These are phyloP conservation scores for Phymanthus crucifer DNA, from an alignment of 92 coral and sea anemone species.

Conservation along the genomic window DNA sequence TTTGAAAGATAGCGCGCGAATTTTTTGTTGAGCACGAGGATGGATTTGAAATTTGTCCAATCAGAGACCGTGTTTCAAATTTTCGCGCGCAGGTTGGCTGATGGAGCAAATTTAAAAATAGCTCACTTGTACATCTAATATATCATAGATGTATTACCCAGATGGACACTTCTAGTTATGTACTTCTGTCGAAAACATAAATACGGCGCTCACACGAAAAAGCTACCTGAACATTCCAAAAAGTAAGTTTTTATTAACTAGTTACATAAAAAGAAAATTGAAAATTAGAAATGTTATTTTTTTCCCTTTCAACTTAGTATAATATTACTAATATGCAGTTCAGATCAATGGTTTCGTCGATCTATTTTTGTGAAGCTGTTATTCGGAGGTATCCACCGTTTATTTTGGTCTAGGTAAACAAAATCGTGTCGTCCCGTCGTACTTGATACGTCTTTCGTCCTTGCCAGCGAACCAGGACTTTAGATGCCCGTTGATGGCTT, in stretches of 20 bases:
- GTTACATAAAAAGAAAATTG: not conserved
- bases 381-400: not conserved
- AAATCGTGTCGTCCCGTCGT: slow-evolving; percentile 47
- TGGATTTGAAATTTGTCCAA: no score
- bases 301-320: not conserved
- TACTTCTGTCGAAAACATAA: no score
- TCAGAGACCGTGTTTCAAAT: no score
- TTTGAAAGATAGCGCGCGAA: no score
- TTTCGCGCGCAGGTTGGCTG: no score
- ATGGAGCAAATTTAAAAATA: no score
- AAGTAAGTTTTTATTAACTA: not conserved
- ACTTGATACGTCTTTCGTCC: not conserved
- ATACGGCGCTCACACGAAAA: not conserved
- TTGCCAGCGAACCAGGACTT: slow-evolving; percentile 58
- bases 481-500: slow-evolving; percentile 69
- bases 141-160: no score
- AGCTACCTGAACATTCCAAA: not conserved
- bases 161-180: no score
- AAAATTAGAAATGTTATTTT: not conserved
- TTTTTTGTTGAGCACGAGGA: no score
- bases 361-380: not conserved
- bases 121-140: no score
- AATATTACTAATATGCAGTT: no score
- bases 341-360: not conserved
- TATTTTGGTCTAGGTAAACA: slow-evolving; percentile 29